Base-by-base conservation (phyloP, 2,113 vertebrate species). In the Paralichthys olivaceus region DNA sequence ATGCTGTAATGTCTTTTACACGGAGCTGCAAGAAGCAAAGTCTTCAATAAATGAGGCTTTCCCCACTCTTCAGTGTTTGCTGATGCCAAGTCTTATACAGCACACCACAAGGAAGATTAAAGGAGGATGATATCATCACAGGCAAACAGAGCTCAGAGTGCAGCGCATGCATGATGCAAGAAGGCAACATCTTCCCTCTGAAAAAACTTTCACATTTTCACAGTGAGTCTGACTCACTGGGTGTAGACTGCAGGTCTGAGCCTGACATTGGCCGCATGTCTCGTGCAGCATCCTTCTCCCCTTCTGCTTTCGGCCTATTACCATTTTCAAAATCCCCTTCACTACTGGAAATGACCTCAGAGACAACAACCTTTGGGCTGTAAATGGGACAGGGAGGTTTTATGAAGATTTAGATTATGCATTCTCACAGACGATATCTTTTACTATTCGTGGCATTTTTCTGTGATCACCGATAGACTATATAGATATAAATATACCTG, bases 101-200 rank as follows among this genome's bases (percentile, higher is more conserved):
- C 25, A 70, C n/a, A 49, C 43, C 5, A 6, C 8, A 34, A 68
- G 49, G 51, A 66, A 76, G 47, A 73, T 64, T 68, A 67, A 77
- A 78, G 54, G 43, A 45, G 69, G 77, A 81, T 75, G 65, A 83
- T 82, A 80, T 82, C 66, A 85, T 78, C 26, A 57, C 59, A 72
- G 69, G 65, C 28, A 83, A 56, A 75, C 28, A 65, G 69, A 77
- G 20, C 32, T 34, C 26, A n/a, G 55, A 19, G 34, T 43, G 5
- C 26, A 71, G 29, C 34, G 59, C 53, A 14, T 51, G 60, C 37
- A 85, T 83, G 79, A 86, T 79, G 74, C 74, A 88, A 86, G 47
- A 81, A 37, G 28, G 47, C 40, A 70, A 67, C 58, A 79, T 75
- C 28, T 69, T 0, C 1, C 13, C 54, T 45, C 54, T 28, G 22